Base-by-base conservation (phyloP, 2,888 invertebrate genomes). In the Euzophera pinguis region DNA sequence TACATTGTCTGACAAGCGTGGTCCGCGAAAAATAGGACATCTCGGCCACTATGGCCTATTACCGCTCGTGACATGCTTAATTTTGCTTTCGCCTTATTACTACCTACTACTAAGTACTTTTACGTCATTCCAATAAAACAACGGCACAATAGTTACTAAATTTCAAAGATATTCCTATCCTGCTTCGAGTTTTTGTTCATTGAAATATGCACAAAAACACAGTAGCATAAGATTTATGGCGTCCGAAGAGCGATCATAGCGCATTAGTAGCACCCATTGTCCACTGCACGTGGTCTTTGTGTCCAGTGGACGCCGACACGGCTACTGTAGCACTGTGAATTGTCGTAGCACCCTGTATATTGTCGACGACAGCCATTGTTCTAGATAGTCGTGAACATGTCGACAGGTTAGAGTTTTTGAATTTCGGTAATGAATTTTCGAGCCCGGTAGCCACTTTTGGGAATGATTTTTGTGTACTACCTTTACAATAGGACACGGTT, bases 261-360 rank as follows among this genome's bases (percentile, higher is more conserved):
- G 73, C 88, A 90, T 90, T 88, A 90, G 89, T 84, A 86, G 70
- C 59, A 50, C 56, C 64, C 71, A 76, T 88, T 89, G 86, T 89
- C 73, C 85, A 58, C 85, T 64, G 70, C 81, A 79, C 84, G 89
- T 71, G 78, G 74, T 61, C 79, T 81, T 84, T 86, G 82, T 81
- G 37, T 57, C 50, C 35, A 42, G 56, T 41, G 56, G 57, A 60
- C 57, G 64, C 65, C 67, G 73, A 64, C 68, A 61, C 54, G 60
- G 61, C 64, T 62, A 74, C 81, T 71, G 77, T 75, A 22, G 22
- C 22, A 51, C 56, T 48, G 54, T 27, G 57, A 61, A 64, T 62
- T 45, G 45, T 45, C 32, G 45, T 27, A 12, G 42, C 32, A 32
- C 58, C 50, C 56, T 34, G 57, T 62, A 64, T 62, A 61, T 54